These are phyloP conservation scores for Ursus arctos DNA, from an alignment of 2,113 vertebrate species.

Conservation along the genomic window DNA sequence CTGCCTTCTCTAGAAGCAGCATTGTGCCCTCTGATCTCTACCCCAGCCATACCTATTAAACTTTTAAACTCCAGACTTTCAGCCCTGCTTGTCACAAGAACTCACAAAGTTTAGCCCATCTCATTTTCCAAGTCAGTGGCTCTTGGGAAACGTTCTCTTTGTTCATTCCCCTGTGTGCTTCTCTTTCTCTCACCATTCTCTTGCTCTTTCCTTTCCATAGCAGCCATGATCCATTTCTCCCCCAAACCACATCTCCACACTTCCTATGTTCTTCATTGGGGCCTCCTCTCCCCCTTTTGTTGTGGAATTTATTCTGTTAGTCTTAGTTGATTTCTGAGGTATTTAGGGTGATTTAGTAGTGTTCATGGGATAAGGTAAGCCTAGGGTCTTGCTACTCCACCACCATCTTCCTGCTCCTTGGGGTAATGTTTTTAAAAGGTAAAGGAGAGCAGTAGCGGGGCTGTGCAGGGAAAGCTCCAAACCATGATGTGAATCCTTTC, in stretches of 20 bases:
- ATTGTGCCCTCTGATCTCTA: not conserved
- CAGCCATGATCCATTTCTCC: not conserved
- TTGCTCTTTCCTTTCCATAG: not conserved
- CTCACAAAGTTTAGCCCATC: not conserved
- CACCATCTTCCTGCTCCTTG: not conserved
- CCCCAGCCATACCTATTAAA: not conserved
- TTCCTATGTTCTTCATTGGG: not conserved
- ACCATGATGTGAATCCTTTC: not conserved
- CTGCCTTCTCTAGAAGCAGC: not conserved
- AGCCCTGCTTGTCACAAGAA: not conserved
- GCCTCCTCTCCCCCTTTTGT: not conserved
- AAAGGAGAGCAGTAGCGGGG: not conserved
- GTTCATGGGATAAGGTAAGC: not conserved
- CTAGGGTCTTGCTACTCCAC: not conserved
- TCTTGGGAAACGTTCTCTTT: not conserved
- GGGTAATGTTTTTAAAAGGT: not conserved
- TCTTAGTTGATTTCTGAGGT: not conserved
- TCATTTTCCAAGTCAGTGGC: not conserved
- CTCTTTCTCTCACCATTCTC: not conserved
- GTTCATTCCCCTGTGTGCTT: not conserved
- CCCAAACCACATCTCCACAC: not conserved
- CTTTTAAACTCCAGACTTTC: not conserved
- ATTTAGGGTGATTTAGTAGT: not conserved
- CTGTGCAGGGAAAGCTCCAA: not conserved
- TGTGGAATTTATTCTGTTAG: not conserved